These are phyloP conservation scores for Pycnonotus jocosus DNA, from an alignment of 2,113 vertebrate genomes.

Conservation along the genomic window DNA sequence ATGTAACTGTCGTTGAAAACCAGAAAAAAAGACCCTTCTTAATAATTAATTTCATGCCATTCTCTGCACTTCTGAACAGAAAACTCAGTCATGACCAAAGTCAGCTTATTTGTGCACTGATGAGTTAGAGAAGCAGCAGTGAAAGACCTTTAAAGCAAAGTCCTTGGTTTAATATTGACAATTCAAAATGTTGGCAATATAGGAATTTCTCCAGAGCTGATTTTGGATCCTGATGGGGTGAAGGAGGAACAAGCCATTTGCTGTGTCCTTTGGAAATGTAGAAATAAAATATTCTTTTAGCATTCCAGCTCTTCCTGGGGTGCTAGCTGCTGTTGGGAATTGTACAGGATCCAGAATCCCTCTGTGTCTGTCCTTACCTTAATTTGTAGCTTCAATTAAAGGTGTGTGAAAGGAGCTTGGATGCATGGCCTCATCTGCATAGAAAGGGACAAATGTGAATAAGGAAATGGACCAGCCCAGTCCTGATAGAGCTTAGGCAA, in stretches of 20 bases:
- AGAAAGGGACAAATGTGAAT: not conserved
- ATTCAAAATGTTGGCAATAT: not conserved
- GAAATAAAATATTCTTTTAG: not conserved
- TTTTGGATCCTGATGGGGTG: not conserved
- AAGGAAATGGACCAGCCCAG: not conserved
- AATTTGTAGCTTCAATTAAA: not conserved
- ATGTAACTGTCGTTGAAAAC: not conserved
- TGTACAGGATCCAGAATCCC: not conserved
- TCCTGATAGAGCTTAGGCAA: not conserved
- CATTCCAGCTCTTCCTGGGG: not conserved
- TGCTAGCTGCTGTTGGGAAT: not conserved
- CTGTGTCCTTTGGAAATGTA: not conserved
- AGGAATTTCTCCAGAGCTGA: not conserved
- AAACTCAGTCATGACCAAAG: not conserved
- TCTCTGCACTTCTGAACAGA: not conserved
- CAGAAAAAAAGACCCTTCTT: not conserved
- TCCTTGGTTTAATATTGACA: not conserved
- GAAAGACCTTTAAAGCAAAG: not conserved
- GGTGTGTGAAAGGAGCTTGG: not conserved
- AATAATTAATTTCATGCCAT: slow-evolving; percentile 6
- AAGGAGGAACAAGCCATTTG: not conserved
- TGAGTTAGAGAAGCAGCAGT: not conserved
- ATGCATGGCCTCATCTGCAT: not conserved
- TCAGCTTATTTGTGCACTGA: not conserved
- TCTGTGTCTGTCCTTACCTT: not conserved